Base-by-base conservation (phyloP, 2,888 invertebrate species). In the Drosophila pseudotakahashii region DNA sequence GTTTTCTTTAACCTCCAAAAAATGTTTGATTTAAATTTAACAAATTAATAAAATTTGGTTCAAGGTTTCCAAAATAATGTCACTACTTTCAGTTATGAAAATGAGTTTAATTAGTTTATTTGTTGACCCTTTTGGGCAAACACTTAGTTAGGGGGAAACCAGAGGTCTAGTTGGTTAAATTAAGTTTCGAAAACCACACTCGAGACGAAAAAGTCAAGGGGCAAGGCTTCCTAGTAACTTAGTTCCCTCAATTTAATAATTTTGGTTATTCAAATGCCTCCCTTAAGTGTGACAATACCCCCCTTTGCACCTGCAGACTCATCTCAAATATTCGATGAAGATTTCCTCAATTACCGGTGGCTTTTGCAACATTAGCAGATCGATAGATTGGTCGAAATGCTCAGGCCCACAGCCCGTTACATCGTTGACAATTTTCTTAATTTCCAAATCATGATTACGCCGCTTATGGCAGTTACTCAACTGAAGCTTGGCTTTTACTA, bases 361-460 rank as follows among this genome's bases (percentile, higher is more conserved):
- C 16, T 19, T 7, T 53, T 44, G 60, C 54, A 14, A 37, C 36
- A 54, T 10, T 32, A 30, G 37, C 59, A 48, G 44, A 50, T 60
- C 60, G 64, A 61, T 57, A 36, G 36, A 37, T 51, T 39, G 19
- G 36, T 23, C 30, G 23, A 39, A 58, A 13, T 42, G 7, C 26
- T 26, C 1, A 26, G 5, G 2, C 26, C 26, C 26, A 26, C 26
- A 26, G 26, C 26, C 26, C 26, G 30, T 30, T 30, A 30, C 30
- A 30, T 30, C 30, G 30, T 47, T 66, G 64, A 66, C 62, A 52
- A 45, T 61, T 66, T 62, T 62, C 64, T 47, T 36, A 41, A 45
- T 62, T 66, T 62, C 53, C 64, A 66, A 66, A 62, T 66, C 64
- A 62, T 66, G 53, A 62, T 66, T 47, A 19, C 62, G 36, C 13